Evolutionary conservation across 2,113 vertebrate species (phyloP).

Genomic region (Marcusenius ussheri): DNA sequence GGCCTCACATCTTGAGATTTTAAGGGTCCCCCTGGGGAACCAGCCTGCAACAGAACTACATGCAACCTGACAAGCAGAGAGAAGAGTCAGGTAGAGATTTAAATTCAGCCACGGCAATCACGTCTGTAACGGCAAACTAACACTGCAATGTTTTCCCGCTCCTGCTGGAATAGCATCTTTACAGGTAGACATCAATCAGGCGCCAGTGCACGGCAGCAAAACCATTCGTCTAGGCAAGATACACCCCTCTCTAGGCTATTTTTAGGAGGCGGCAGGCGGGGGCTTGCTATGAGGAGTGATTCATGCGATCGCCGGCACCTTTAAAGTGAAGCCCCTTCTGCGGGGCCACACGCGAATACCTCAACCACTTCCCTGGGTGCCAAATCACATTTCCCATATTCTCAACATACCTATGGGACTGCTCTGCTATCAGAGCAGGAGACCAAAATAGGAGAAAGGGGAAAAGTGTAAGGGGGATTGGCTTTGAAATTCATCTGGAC

Average conservation of each 20-base stretch:
- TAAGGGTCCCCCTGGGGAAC: not conserved
- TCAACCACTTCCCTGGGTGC: not conserved
- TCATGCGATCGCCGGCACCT: not conserved
- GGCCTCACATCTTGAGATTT: not conserved
- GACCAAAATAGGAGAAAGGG: not conserved
- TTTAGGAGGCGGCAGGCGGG: not conserved
- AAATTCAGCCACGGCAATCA: not conserved
- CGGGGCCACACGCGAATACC: not conserved
- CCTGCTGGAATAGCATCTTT: not conserved
- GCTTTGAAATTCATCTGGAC: not conserved
- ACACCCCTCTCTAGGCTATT: not conserved
- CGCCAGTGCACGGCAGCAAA: not conserved
- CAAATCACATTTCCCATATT: not conserved
- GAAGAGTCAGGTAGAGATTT: not conserved
- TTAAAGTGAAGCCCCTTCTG: not conserved
- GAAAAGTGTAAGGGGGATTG: not conserved
- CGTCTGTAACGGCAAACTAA: not conserved
- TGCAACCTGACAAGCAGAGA: not conserved
- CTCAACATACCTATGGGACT: not conserved
- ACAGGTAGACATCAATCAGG: constrained; percentile 1
- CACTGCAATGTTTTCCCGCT: not conserved
- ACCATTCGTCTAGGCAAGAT: not conserved
- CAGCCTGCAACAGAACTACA: not conserved
- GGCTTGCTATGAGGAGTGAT: not conserved
- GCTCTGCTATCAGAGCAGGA: not conserved